Conservation (phyloP, 2,888 invertebrate species). For the Tyria jacobaeae region DNA sequence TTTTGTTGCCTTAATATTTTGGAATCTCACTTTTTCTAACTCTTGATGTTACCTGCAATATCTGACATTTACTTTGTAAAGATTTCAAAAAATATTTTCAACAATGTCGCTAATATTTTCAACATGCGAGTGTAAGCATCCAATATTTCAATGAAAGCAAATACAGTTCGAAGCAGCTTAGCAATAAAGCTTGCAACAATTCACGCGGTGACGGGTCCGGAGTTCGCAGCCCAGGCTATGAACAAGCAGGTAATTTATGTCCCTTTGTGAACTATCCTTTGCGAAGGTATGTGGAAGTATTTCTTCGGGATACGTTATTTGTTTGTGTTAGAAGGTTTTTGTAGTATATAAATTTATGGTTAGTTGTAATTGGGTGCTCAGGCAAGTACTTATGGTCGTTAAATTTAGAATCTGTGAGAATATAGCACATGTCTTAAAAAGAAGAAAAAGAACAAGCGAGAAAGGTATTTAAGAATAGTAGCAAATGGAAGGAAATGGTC, state of each 20-base stretch:
- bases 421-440: no score
- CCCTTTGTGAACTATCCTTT: constrained; percentile 22
- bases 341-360: constrained; percentile 5
- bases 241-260: constrained; percentile 33
- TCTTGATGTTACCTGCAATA: no score
- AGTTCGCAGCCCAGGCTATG: constrained; percentile 19
- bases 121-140: background rate
- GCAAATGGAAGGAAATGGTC: no score
- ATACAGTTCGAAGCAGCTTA: constrained; percentile 11
- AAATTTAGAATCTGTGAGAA: no score
- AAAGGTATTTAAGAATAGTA: no score
- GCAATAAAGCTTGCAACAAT: constrained; percentile 30
- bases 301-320: constrained; percentile 6
- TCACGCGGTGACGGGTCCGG: constrained; percentile 28
- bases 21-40: no score
- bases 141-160: constrained; percentile 20
- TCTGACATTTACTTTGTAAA: no score
- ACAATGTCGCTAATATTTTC: background rate
- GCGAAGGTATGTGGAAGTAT: constrained; percentile 18
- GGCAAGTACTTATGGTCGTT: no score
- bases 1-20: no score
- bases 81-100: background rate
- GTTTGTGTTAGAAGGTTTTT: background rate
- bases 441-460: no score
- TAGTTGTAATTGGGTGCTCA: background rate